Conservation (phyloP, 2,797 vertebrate species). For the Phrynocephalus forsythii region DNA sequence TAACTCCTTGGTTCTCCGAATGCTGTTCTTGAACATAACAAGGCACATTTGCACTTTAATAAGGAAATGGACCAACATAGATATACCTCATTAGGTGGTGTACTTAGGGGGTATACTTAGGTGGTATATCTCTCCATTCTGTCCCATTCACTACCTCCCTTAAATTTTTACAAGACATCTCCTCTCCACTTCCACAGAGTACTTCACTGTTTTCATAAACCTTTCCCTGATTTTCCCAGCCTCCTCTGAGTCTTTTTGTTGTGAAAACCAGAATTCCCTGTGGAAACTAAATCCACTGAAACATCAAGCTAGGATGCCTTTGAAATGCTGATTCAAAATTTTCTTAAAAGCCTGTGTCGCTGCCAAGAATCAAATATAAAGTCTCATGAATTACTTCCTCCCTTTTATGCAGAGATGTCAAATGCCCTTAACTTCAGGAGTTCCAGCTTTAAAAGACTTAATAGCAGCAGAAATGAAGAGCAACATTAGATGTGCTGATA, state of each 20-base stretch:
- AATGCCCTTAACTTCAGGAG: constrained; percentile 36
- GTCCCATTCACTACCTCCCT: neutral
- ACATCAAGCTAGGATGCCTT: neutral
- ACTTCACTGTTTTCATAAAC: fast-evolving
- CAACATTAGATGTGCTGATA: constrained; percentile 33
- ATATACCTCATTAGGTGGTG: neutral
- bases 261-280: constrained; percentile 14
- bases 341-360: neutral
- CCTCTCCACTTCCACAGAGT: neutral
- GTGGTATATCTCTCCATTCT: too few species aligned
- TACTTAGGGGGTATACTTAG: too few species aligned
- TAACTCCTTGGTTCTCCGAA: neutral
- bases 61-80: neutral
- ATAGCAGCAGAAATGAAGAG: constrained; percentile 10
- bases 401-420: neutral
- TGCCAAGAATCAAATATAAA: constrained; percentile 6
- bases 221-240: constrained; percentile 8
- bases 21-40: neutral
- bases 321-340: constrained; percentile 39
- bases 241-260: constrained; percentile 28
- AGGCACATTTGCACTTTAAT: neutral
- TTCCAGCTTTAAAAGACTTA: constrained; percentile 19
- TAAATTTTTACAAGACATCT: constrained; percentile 5
- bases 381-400: neutral
- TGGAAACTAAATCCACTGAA: constrained; percentile 28